Conservation (phyloP, 2,888 invertebrate genomes). For the Himalopsyche anomala region DNA sequence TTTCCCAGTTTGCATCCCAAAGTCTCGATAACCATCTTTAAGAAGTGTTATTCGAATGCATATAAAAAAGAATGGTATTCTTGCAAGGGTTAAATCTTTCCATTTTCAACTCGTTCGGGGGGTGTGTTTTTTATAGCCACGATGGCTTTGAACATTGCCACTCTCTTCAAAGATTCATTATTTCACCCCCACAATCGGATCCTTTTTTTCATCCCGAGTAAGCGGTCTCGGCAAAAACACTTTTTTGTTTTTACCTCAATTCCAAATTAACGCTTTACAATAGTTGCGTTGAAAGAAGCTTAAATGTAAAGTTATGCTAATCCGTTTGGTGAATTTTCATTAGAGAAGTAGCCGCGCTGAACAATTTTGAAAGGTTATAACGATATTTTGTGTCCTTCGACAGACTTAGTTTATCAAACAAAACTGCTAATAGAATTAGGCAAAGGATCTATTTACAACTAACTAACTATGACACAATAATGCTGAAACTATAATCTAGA, state of each 20-base stretch:
- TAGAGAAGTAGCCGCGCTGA: neutral
- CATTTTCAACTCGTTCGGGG: conserved; percentile 45
- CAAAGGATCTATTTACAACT: too few relatives aligned
- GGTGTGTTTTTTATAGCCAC: conserved; percentile 44
- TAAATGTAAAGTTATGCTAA: conserved; percentile 36
- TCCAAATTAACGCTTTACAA: neutral
- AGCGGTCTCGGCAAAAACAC: conserved; percentile 41
- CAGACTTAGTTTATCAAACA: too few relatives aligned
- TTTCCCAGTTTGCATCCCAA: conserved; percentile 19
- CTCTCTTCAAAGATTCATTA: conserved; percentile 48
- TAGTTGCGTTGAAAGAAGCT: conserved; percentile 31
- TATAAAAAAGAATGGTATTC: conserved; percentile 13
- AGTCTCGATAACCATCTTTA: conserved; percentile 11
- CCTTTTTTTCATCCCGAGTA: conserved; percentile 20
- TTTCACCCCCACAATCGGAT: conserved; percentile 35
- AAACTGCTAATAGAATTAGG: too few relatives aligned
- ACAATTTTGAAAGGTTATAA: neutral
- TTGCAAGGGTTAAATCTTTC: conserved; percentile 43
- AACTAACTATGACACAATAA: too few relatives aligned
- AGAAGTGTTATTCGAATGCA: conserved; percentile 35
- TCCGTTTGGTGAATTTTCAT: conserved; percentile 38
- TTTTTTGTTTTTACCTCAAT: conserved; percentile 27
- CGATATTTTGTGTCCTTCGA: neutral
- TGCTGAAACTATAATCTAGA: too few relatives aligned
- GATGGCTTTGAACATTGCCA: conserved; percentile 39